Base-by-base conservation (phyloP, 2,113 vertebrate species). In the Sinocyclocheilus rhinocerous region DNA sequence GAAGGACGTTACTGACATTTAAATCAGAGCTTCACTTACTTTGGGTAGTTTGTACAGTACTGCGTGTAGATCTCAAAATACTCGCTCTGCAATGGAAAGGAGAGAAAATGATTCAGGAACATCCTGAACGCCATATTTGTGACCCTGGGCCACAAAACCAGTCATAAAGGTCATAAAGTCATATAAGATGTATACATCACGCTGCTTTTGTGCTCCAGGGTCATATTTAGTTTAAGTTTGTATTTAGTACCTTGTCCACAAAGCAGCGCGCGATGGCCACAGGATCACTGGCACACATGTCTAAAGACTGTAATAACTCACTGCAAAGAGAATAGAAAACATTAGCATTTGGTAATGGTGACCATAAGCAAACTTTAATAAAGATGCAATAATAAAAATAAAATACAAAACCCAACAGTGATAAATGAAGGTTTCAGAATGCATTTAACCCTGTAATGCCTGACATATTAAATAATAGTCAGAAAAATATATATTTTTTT, bases 21-120 rank as follows among this genome's bases (percentile, higher is more conserved):
- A 22, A 48, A 22, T 4, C 4, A 29, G 24, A 3, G 1, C 9
- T 69, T 3, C 39, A 93, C 97, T 96, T 94, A 99, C 98, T 98
- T 99, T n/a, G 98, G 98, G 88, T 99, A 99, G 94, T 99, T 99
- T 91, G 96, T 99, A 93, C 98, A 99, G 91, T 99, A 99, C 88
- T 99, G 97, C 4, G 97, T 99, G 91, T 99, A 99, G 94, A 99
- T 99, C 90, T 97, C 95, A 88, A 99, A 99, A 89, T 98, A 95
- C 78, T 98, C 96, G 90, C 97, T 98, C 98, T 99, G 94, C 0
- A 57, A 72, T 89, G 24, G 9, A 33, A 69, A 59, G 2, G 29
- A 57, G 61, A 29, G 18, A 82, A 81, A 82, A 85, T 13, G 26
- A 42, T 72, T 0, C 11, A 48, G 50, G 24, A 6, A 16, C 50